phyloP scores from a whole-genome alignment of 2,113 vertebrate species.

The Neomonachus schauinslandi region DNA sequence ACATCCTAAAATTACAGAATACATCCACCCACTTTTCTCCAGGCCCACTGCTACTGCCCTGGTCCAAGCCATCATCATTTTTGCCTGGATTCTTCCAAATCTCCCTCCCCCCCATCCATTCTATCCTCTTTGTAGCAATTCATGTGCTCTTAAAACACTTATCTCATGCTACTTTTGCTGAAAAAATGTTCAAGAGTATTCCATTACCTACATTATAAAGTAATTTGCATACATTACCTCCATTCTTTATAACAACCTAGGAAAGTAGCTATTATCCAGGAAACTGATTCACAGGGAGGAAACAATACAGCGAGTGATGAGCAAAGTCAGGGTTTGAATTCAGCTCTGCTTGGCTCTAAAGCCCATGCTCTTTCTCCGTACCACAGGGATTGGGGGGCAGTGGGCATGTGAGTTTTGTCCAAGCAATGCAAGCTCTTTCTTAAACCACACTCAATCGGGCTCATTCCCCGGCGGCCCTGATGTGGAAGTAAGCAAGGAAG shows the following conservation, averaged over 20 bases:
- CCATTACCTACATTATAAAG: constrained; percentile 8
- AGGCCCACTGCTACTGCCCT: neutral
- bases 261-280: constrained; percentile 50
- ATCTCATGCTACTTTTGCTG: constrained; percentile 9
- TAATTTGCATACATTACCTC: constrained; percentile 44
- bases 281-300: constrained; percentile 20
- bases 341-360: neutral
- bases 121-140: neutral
- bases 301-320: neutral
- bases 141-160: neutral
- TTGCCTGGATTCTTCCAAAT: neutral
- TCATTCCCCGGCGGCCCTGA: neutral
- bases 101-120: neutral
- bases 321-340: neutral
- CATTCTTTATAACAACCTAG: constrained; percentile 31
- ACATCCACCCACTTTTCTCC: neutral
- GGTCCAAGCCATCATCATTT: neutral
- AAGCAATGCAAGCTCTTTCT: neutral
- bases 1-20: neutral
- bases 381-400: neutral
- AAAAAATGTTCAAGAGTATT: constrained; percentile 25
- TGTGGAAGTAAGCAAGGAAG: neutral
- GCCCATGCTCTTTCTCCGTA: neutral
- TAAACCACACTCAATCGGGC: neutral
- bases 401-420: neutral